These are phyloP conservation scores for Thermophis baileyi DNA, from an alignment of 2,113 vertebrate species.

Conservation along the genomic window DNA sequence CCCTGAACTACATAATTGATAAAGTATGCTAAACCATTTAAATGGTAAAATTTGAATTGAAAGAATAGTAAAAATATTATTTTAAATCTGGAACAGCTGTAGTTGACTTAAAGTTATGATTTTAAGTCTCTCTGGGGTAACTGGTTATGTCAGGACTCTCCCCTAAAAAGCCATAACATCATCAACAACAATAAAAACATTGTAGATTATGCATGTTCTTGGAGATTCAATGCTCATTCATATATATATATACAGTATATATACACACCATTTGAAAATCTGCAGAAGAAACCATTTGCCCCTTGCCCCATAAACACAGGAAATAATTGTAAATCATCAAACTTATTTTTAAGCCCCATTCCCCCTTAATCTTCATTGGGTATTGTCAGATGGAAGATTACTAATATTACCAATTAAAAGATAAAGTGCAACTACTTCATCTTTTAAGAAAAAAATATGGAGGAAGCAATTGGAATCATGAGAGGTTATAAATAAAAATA, in stretches of 20 bases:
- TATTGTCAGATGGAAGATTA: not conserved
- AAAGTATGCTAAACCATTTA: not conserved
- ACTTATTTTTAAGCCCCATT: not conserved
- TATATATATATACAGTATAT: not conserved
- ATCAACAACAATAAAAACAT: not conserved
- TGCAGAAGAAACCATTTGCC: not conserved
- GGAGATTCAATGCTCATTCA: not conserved
- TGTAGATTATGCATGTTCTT: not conserved
- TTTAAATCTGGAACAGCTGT: not conserved
- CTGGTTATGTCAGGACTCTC: not conserved
- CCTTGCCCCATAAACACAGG: not conserved
- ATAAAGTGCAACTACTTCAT: not conserved
- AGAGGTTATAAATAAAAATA: not conserved
- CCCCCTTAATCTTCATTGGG: not conserved
- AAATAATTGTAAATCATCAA: not conserved
- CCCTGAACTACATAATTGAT: not conserved
- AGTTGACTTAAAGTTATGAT: not conserved
- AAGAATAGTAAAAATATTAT: not conserved
- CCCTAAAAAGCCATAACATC: not conserved
- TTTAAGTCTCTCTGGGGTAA: not conserved
- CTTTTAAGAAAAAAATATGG: not conserved
- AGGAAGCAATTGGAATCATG: not conserved
- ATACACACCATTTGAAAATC: not conserved
- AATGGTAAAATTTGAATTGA: not conserved
- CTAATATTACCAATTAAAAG: not conserved